Conservation (phyloP, 2,113 vertebrate species). For the Hippopotamus amphibius region DNA sequence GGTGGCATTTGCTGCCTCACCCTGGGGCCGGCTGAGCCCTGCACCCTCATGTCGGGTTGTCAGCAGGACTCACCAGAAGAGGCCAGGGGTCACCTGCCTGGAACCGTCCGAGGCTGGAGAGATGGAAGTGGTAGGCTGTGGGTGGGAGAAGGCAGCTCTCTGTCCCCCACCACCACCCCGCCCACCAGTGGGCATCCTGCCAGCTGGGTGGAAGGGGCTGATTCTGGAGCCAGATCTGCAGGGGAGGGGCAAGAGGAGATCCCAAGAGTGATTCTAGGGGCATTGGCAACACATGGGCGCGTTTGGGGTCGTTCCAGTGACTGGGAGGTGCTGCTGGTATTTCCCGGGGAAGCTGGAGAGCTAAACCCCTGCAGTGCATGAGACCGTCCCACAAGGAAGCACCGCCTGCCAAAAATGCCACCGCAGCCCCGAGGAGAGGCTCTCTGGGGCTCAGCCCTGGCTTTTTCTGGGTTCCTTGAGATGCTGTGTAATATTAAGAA, state of each 20-base stretch:
- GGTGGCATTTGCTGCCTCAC: neutral
- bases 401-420: neutral
- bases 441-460: neutral
- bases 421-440: accelerated
- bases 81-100: neutral
- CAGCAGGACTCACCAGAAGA: neutral
- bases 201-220: neutral
- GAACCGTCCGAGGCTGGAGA: neutral
- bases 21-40: neutral
- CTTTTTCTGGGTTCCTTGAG: neutral
- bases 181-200: neutral
- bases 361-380: neutral
- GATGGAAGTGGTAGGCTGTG: neutral
- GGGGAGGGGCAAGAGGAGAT: neutral
- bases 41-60: neutral
- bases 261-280: neutral
- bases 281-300: neutral
- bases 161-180: neutral
- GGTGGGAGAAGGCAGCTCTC: neutral
- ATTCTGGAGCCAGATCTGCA: neutral
- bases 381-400: neutral
- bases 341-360: neutral
- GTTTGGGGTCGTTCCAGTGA: neutral
- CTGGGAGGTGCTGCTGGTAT: neutral
- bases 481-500: neutral